Evolutionary conservation across 2,113 vertebrate species (phyloP).

Genomic region (Psittacula cyanocephala): DNA sequence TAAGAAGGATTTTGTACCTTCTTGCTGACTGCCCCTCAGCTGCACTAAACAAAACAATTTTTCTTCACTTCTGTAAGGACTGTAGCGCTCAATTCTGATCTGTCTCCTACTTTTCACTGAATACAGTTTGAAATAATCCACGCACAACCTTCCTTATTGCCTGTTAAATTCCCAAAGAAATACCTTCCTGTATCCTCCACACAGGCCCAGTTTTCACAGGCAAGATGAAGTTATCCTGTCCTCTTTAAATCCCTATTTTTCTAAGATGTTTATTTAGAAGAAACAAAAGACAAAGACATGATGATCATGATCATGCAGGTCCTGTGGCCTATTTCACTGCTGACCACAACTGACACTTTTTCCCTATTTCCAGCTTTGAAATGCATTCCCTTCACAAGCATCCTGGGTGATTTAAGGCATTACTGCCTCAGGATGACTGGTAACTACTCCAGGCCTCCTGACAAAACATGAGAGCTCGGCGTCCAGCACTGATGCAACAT

Average conservation of each 20-base stretch:
- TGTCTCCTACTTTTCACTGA: neutral
- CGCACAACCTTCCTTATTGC: neutral
- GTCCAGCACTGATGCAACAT: neutral
- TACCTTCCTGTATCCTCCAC: neutral
- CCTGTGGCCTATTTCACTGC: neutral
- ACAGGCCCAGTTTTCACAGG: neutral
- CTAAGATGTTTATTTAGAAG: neutral
- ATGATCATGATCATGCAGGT: accelerated
- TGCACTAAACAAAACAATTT: neutral
- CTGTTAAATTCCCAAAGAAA: neutral
- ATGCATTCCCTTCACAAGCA: neutral
- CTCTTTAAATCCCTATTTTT: neutral
- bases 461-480: neutral
- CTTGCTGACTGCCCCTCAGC: neutral
- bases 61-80: neutral
- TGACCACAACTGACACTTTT: neutral
- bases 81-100: accelerated
- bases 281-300: neutral
- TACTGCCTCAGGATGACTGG: neutral
- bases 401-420: too few species aligned
- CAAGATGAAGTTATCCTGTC: too few species aligned
- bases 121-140: neutral
- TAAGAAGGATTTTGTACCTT: neutral
- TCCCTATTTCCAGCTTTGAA: neutral
- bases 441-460: neutral